Conservation (phyloP, 2,888 invertebrate genomes). For the Leptinotarsa peninsularis region DNA sequence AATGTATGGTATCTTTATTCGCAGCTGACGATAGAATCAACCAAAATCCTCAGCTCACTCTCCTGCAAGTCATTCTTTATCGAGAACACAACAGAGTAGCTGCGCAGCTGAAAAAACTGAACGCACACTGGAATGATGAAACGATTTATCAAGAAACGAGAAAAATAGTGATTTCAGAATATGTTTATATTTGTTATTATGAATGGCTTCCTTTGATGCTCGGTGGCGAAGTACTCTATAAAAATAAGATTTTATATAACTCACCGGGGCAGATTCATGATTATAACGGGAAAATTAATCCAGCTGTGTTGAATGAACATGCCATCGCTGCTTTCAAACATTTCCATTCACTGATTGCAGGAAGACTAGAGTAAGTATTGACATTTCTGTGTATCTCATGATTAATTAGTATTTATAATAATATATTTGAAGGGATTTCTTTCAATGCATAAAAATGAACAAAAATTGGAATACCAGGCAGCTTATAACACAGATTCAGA, state of each 20-base stretch:
- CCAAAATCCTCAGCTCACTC: conserved; percentile 63
- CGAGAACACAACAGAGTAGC: conserved; percentile 67
- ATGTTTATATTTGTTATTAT: conserved; percentile 79
- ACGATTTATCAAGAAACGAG: conserved; percentile 65
- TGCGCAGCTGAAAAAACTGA: conserved; percentile 59
- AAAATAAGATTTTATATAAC: conserved; percentile 29
- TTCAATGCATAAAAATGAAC: no score
- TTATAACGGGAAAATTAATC: conserved; percentile 52
- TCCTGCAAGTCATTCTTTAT: conserved; percentile 64
- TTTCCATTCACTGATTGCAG: conserved; percentile 63
- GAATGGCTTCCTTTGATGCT: conserved; percentile 73
- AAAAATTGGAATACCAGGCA: no score
- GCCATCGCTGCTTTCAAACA: conserved; percentile 63
- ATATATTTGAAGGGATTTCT: no score
- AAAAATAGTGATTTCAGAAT: conserved; percentile 63
- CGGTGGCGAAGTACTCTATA: conserved; percentile 27
- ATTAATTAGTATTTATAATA: no score
- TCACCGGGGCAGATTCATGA: conserved; percentile 39
- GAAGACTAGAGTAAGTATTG: conserved; percentile 60
- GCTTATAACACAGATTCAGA: no score
- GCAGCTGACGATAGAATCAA: conserved; percentile 63
- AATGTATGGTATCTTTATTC: not conserved
- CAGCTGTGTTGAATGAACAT: conserved; percentile 60
- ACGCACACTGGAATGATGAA: conserved; percentile 68
- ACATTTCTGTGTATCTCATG: not conserved